Evolutionary conservation across 2,888 invertebrate genomes (phyloP).

Genomic region (Xestia xanthographa): DNA sequence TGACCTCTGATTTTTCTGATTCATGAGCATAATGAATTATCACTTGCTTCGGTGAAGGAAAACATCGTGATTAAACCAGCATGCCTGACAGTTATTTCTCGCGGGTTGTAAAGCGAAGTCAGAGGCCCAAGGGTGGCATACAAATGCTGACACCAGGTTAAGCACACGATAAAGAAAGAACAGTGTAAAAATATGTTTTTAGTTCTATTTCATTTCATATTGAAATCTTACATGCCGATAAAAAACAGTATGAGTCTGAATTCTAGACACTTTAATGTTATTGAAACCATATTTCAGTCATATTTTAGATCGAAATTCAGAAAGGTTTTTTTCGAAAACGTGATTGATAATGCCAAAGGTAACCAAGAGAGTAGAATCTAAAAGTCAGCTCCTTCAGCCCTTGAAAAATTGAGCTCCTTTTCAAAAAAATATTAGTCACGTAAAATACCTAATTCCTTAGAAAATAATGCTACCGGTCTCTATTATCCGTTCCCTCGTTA

Average conservation of each 20-base stretch:
- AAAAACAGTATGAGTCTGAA: neutral
- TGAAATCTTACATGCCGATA: neutral
- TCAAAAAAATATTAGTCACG: conserved; percentile 50
- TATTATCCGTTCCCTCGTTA: conserved; percentile 66
- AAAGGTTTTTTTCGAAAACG: conserved; percentile 20
- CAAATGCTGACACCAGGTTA: no score
- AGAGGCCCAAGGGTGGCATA: no score
- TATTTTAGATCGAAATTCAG: neutral
- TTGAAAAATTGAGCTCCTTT: conserved; percentile 44
- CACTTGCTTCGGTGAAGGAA: no score
- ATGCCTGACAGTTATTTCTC: no score
- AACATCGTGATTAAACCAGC: no score
- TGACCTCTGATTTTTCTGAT: no score
- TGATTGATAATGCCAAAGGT: conserved; percentile 31
- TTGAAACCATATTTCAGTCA: conserved; percentile 1
- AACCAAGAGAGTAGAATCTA: conserved; percentile 15
- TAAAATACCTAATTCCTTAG: conserved; percentile 60
- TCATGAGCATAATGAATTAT: no score
- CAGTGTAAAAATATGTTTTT: neutral
- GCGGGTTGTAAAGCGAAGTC: no score
- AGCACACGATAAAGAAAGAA: no score
- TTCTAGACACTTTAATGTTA: neutral
- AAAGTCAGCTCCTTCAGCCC: conserved; percentile 25
- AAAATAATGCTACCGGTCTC: conserved; percentile 65
- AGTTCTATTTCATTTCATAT: neutral